phyloP scores from a whole-genome alignment of 2,113 vertebrate genomes.

The Microcebus murinus region DNA sequence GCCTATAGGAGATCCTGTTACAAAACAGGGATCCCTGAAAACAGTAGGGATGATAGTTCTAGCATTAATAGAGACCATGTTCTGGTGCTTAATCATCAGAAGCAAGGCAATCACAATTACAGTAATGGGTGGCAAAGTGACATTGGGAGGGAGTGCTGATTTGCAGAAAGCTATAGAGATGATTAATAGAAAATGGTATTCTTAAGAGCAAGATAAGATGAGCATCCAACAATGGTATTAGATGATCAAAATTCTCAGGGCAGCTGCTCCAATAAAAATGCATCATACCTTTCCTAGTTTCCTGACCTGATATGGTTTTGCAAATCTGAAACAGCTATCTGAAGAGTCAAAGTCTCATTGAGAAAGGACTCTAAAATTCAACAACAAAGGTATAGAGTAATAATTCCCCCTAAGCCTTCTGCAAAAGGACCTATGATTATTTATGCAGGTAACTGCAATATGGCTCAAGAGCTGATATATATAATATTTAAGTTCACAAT shows the following conservation, averaged over 20 bases:
- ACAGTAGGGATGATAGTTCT: not conserved
- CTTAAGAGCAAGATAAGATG: not conserved
- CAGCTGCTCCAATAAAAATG: not conserved
- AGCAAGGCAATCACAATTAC: not conserved
- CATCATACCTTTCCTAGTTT: not conserved
- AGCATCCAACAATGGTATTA: not conserved
- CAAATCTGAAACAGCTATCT: not conserved
- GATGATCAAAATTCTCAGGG: not conserved
- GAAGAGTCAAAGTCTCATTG: not conserved
- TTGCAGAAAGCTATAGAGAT: not conserved
- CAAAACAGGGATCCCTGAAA: not conserved
- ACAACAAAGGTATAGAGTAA: not conserved
- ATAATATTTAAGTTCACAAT: not conserved
- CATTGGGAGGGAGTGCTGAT: not conserved
- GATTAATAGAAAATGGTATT: not conserved
- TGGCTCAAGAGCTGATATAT: not conserved
- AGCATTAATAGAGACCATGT: not conserved
- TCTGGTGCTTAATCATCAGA: not conserved
- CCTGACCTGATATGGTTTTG: not conserved
- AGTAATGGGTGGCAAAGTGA: not conserved
- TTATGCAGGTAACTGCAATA: not conserved
- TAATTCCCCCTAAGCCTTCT: not conserved
- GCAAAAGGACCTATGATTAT: not conserved
- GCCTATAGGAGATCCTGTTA: not conserved
- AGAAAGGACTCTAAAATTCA: not conserved